These are phyloP conservation scores for Myopa testacea DNA, from an alignment of 2,888 invertebrate species.

Conservation along the genomic window DNA sequence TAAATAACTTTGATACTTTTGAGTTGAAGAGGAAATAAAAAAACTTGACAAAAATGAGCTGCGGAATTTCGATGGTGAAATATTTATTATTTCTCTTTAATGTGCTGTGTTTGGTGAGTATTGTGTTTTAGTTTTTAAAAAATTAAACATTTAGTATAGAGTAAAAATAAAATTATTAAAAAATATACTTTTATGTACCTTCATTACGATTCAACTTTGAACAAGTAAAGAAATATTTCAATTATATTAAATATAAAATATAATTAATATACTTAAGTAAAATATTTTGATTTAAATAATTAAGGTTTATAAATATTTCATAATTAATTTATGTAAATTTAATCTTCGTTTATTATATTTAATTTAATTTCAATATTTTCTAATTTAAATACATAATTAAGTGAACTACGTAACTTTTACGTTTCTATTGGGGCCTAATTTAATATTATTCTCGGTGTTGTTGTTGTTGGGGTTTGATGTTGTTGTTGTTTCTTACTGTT, in stretches of 20 bases:
- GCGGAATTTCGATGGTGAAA: constrained; percentile 84
- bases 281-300: background rate
- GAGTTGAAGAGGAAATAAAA: background rate
- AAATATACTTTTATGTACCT: no score
- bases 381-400: no score
- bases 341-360: no score
- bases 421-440: no score
- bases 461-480: no score
- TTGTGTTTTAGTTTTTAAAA: background rate
- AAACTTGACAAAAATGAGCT: constrained; percentile 70
- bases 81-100: constrained; percentile 87
- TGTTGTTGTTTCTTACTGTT: no score
- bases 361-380: no score
- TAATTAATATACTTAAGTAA: background rate
- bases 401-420: no score
- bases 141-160: background rate
- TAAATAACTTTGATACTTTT: background rate
- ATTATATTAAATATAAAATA: no score
- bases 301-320: background rate
- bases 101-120: constrained; percentile 82
- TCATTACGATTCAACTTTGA: no score
- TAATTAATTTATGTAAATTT: background rate
- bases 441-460: no score
- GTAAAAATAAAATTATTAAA: background rate
- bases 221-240: no score